These are phyloP conservation scores for Caenorhabditis virilis DNA, from an alignment of 2,888 invertebrate genomes.

Conservation along the genomic window DNA sequence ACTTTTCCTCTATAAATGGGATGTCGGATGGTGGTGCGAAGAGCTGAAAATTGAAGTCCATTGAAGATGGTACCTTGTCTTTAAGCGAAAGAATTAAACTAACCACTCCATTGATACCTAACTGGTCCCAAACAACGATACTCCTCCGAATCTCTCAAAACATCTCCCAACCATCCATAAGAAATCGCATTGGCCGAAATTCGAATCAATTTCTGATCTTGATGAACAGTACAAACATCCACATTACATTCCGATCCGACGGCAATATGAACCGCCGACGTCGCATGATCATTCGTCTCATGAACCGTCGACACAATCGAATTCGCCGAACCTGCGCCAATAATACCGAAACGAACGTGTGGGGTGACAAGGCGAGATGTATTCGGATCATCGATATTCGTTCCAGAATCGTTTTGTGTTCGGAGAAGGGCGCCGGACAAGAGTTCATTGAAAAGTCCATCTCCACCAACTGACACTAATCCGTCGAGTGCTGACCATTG, in stretches of 20 bases:
- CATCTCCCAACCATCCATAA: slow-evolving; percentile 85
- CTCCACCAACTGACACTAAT: slow-evolving; percentile 79
- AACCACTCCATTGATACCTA: slow-evolving; percentile 74
- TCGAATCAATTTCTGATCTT: slow-evolving; percentile 73
- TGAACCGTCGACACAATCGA: slow-evolving; percentile 81
- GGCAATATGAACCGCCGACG: slow-evolving; percentile 82
- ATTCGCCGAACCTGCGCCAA: slow-evolving; percentile 78
- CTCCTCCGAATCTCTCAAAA: slow-evolving; percentile 80
- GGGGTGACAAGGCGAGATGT: slow-evolving; percentile 67
- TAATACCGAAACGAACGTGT: slow-evolving; percentile 76
- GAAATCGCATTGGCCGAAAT: slow-evolving; percentile 81
- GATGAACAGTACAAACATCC: slow-evolving; percentile 80
- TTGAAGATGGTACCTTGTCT: not conserved
- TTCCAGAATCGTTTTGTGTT: slow-evolving; percentile 32
- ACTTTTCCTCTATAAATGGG: slow-evolving; percentile 59
- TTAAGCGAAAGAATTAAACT: not conserved
- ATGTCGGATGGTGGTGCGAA: slow-evolving; percentile 65
- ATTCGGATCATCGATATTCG: slow-evolving; percentile 60
- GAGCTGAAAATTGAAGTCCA: slow-evolving; percentile 43
- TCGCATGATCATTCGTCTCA: slow-evolving; percentile 81
- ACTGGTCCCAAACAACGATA: slow-evolving; percentile 85
- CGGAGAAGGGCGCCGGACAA: slow-evolving; percentile 73
- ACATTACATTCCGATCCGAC: slow-evolving; percentile 79
- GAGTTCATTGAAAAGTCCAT: slow-evolving; percentile 84
- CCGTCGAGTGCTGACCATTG: slow-evolving; percentile 46